Percentiles rank a stretch among this genome's conserved stretches.
phyloP scores from a whole-genome alignment of 2,113 vertebrate species.

The Athene noctua region DNA sequence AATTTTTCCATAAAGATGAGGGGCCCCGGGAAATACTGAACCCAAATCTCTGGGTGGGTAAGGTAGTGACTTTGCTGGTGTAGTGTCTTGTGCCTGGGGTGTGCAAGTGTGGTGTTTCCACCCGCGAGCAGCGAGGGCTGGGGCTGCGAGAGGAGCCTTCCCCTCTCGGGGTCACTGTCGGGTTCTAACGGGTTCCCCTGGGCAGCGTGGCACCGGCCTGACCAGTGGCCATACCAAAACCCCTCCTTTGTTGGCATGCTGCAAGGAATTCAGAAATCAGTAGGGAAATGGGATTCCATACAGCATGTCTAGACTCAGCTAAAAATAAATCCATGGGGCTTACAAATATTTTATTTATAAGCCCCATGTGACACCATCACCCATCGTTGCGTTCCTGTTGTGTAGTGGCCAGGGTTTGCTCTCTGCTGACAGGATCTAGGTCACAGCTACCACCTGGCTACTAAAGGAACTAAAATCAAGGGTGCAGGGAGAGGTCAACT shows the following conservation, averaged over 20 bases:
- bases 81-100: neutral
- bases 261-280: neutral
- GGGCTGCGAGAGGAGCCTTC: neutral
- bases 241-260: neutral
- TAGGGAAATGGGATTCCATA: neutral
- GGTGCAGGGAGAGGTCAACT: neutral
- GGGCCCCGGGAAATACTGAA: neutral
- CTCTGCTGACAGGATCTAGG: neutral
- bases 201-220: neutral
- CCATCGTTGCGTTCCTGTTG: neutral
- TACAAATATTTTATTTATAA: neutral
- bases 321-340: neutral
- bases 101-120: neutral
- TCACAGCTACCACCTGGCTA: neutral
- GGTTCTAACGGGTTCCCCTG: neutral
- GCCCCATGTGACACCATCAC: neutral
- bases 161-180: neutral
- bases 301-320: neutral
- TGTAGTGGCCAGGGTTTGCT: neutral
- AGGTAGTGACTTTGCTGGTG: neutral
- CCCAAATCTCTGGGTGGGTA: neutral
- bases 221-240: neutral
- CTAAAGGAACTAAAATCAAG: neutral
- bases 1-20: neutral
- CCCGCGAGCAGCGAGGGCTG: neutral